Percentiles rank a stretch among this genome's conserved stretches.
These are phyloP conservation scores for Neotoxoptera formosana DNA, from an alignment of 1,140 invertebrate species.

Conservation along the genomic window DNA sequence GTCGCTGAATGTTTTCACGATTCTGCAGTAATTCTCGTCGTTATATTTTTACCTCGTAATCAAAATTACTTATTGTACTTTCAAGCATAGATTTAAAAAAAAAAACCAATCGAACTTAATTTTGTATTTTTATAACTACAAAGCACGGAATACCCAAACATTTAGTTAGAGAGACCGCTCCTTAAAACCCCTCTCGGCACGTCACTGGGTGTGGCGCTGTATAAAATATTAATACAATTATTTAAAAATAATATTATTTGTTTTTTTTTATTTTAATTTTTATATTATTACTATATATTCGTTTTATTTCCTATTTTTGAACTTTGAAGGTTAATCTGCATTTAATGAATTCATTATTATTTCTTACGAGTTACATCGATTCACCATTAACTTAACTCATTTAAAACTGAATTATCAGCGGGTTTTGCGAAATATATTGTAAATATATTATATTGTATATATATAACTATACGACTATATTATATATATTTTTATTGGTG, in stretches of 20 bases:
- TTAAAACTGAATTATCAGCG: not conserved
- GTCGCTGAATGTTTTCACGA: not conserved
- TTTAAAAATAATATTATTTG: not conserved
- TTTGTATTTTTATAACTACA: not conserved
- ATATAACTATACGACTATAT: too few relatives aligned
- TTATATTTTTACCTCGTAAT: not conserved
- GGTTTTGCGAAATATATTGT: not conserved
- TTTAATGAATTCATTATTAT: not conserved
- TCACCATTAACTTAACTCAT: not conserved
- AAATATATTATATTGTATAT: too few relatives aligned
- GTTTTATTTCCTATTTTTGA: not conserved
- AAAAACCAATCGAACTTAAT: not conserved
- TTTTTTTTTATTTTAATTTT: not conserved
- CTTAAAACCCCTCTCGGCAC: not conserved
- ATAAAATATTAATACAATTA: constrained; percentile 14
- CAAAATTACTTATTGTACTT: not conserved
- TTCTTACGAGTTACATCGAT: not conserved
- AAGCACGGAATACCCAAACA: not conserved
- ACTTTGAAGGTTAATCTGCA: not conserved
- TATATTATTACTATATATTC: not conserved
- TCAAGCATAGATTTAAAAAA: not conserved
- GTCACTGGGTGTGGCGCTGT: not conserved
- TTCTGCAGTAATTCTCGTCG: not conserved
- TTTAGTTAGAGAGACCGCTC: not conserved
- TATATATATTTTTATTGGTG: too few relatives aligned